phyloP scores from a whole-genome alignment of 1,140 invertebrate genomes.

The Drosophila azteca region DNA sequence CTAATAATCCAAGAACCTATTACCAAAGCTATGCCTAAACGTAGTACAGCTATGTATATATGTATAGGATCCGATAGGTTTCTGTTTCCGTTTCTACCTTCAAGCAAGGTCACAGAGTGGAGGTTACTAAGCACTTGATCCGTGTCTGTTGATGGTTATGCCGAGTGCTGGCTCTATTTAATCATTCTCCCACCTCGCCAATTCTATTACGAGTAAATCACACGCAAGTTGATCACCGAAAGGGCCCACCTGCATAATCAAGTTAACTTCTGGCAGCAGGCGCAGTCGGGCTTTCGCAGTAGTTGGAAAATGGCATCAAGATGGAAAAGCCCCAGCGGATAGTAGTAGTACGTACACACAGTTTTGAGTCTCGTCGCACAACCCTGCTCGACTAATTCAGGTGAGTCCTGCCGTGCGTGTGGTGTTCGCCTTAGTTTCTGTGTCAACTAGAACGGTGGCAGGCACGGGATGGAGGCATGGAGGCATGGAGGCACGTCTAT shows the following conservation, averaged over 20 bases:
- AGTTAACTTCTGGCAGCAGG: constrained; percentile 36
- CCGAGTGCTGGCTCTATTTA: constrained; percentile 13
- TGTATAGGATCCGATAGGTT: too few relatives aligned
- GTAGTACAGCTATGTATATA: too few relatives aligned
- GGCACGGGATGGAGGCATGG: neutral
- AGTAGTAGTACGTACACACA: constrained; percentile 7
- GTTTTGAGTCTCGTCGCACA: constrained; percentile 14
- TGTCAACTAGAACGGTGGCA: constrained; percentile 29
- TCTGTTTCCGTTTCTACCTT: too few relatives aligned
- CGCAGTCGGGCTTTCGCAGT: constrained; percentile 12
- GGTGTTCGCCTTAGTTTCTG: constrained; percentile 41
- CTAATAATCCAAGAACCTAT: too few relatives aligned
- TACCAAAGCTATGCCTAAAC: too few relatives aligned
- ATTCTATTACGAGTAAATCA: constrained; percentile 32
- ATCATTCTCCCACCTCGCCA: constrained; percentile 26
- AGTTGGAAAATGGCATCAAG: constrained; percentile 30
- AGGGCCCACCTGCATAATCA: constrained; percentile 38
- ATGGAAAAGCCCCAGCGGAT: constrained; percentile 10
- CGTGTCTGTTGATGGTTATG: constrained; percentile 12
- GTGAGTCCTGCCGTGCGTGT: constrained; percentile 46
- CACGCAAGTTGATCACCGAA: constrained; percentile 42
- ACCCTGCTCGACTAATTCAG: constrained; percentile 42
- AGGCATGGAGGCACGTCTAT: neutral
- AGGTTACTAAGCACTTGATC: neutral
- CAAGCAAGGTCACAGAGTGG: too few relatives aligned